These are phyloP conservation scores for Dynastes tityus DNA, from an alignment of 2,888 invertebrate genomes.

Conservation along the genomic window DNA sequence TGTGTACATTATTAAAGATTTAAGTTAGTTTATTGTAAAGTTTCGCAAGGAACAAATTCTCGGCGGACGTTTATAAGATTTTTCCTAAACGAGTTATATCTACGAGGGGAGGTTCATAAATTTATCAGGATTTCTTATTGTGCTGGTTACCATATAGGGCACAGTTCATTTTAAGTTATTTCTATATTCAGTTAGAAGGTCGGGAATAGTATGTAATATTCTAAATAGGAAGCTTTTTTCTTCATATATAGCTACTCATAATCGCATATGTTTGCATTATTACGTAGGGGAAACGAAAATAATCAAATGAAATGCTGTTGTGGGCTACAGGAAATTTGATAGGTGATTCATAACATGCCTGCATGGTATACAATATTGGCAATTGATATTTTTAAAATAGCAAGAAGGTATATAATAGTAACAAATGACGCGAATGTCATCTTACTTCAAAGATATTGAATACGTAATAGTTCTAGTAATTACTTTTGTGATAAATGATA, in stretches of 20 bases:
- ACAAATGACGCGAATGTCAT: too few relatives aligned
- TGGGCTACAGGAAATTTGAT: too few relatives aligned
- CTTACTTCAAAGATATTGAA: too few relatives aligned
- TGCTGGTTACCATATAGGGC: background rate
- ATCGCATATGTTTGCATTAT: slow-evolving; percentile 7
- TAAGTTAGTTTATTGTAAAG: slow-evolving; percentile 46
- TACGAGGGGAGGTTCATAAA: slow-evolving; percentile 38
- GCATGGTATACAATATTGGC: too few relatives aligned
- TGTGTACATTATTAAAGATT: slow-evolving; percentile 47
- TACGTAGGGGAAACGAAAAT: background rate
- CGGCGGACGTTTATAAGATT: slow-evolving; percentile 44
- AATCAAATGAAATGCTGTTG: slow-evolving; percentile 1
- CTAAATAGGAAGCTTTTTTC: background rate
- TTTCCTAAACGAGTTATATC: slow-evolving; percentile 45
- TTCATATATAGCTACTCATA: slow-evolving; percentile 1
- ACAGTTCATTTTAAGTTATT: slow-evolving; percentile 35
- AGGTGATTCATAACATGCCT: background rate
- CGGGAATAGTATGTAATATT: background rate
- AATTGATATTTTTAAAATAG: too few relatives aligned
- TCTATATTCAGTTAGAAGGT: slow-evolving; percentile 8
- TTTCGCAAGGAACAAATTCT: slow-evolving; percentile 41
- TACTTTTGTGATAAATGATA: too few relatives aligned
- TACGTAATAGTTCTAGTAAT: too few relatives aligned
- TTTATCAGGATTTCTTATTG: slow-evolving; percentile 39
- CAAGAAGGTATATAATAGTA: too few relatives aligned